Evolutionary conservation across 2,888 invertebrate genomes (phyloP), one percentile per base, ranked within the genome.

Genomic region (Amiota minor): DNA sequence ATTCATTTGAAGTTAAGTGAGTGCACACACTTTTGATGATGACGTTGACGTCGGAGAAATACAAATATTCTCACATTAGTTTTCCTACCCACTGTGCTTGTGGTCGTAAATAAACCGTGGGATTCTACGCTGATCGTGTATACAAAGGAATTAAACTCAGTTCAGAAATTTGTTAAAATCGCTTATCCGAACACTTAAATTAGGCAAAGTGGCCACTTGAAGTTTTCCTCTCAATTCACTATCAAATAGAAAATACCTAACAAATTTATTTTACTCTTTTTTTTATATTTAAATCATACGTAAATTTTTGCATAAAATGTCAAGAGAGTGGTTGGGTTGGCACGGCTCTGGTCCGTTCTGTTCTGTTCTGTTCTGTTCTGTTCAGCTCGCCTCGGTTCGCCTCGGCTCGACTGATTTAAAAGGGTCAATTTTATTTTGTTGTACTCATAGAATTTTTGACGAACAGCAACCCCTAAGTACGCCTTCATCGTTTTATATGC

Each of bases 61-160:
- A 6, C 4, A 35, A 35, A 35, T 35, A 35, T 35, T 67, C 59
- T 47, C 23, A 49, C 73, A 59, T 78, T 72, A 78, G 14, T 45
- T 23, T 78, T 82, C 75, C 59, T 72, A 72, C 85, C 88, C 83
- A 87, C 87, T 87, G 88, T 85, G 86, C 82, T 86, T 89, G 89
- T 89, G 88, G 89, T 85, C 85, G 86, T 88, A 87, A 88, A 89
- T 89, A 89, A 86, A 88, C 89, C 89, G 89, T 89, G 89, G 89
- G 89, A 89, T 86, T 88, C 88, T 84, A 78, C 78, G 77, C 73
- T 74, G 71, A 69, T 59, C 14, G 59, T 70, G 73, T 67, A 67
- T 45, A 70, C 49, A 59, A 20, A 59, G 59, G 18, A 59, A 59
- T 11, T 20, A 16, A 16, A 59, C 11, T 16, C n/a, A 16, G 23